These are phyloP conservation scores for Brachionus koreanus DNA, from an alignment of 1,140 invertebrate species.

Conservation along the genomic window DNA sequence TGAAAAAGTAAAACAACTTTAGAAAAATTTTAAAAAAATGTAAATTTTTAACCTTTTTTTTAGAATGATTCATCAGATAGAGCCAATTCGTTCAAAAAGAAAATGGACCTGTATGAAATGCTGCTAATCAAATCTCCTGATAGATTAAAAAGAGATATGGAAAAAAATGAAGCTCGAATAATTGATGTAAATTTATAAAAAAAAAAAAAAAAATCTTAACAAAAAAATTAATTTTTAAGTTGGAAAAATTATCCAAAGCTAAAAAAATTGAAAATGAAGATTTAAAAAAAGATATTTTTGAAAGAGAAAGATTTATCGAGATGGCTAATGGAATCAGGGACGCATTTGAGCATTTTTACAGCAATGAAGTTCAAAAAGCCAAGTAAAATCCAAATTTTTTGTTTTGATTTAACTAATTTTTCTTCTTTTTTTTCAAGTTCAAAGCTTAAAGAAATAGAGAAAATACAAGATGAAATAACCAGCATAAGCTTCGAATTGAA, in stretches of 20 bases:
- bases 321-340: neutral
- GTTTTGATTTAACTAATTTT: neutral
- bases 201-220: neutral
- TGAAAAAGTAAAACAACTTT: neutral
- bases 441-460: neutral
- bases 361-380: conserved; percentile 10
- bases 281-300: neutral
- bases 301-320: neutral
- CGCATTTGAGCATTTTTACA: neutral
- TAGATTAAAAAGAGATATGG: conserved; percentile 1
- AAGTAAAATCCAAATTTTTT: conserved; percentile 20
- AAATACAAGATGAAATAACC: conserved; percentile 1
- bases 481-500: neutral
- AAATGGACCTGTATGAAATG: conserved; percentile 1
- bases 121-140: conserved; percentile 10
- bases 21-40: too few species aligned
- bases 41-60: too few species aligned
- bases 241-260: neutral
- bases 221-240: neutral
- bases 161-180: conserved; percentile 17
- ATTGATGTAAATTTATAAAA: neutral
- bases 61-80: neutral
- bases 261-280: conserved; percentile 2
- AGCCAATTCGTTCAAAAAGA: neutral
- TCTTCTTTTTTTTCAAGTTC: neutral